Evolutionary conservation across 2,888 invertebrate genomes (phyloP).

Genomic region (Ectemnius lituratus): DNA sequence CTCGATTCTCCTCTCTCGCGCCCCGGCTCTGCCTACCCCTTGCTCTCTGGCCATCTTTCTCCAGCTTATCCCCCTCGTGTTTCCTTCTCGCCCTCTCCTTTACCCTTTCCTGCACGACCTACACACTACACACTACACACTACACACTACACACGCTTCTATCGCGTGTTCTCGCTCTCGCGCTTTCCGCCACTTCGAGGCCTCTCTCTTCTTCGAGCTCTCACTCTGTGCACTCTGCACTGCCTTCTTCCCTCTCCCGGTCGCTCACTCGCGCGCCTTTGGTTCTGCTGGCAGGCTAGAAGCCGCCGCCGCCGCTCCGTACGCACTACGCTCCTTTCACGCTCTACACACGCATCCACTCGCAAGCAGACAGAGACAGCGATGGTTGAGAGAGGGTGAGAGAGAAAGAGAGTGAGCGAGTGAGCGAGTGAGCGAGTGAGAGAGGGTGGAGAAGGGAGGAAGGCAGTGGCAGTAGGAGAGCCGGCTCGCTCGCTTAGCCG

Average conservation of each 20-base stretch:
- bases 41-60: background rate
- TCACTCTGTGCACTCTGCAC: slow-evolving; percentile 35
- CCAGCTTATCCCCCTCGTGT: background rate
- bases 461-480: background rate
- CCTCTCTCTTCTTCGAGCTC: slow-evolving; percentile 13
- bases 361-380: slow-evolving; percentile 10
- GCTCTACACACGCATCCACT: slow-evolving; percentile 45
- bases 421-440: background rate
- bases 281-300: background rate
- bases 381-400: background rate
- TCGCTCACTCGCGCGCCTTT: slow-evolving; percentile 19
- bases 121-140: too few species aligned
- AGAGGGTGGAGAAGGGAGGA: background rate
- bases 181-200: slow-evolving; percentile 5
- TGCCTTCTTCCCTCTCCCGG: slow-evolving; percentile 26
- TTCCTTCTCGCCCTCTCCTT: background rate
- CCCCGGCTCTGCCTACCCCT: slow-evolving; percentile 16
- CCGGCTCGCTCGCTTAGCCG: slow-evolving; percentile 52
- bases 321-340: slow-evolving; percentile 58
- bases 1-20: slow-evolving; percentile 24
- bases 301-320: slow-evolving; percentile 35
- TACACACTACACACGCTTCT: too few species aligned
- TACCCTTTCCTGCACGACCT: too few species aligned
- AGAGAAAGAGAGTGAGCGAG: background rate
- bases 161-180: background rate